These are phyloP conservation scores for Prosapia bicincta DNA, from an alignment of 2,888 invertebrate genomes.

Conservation along the genomic window DNA sequence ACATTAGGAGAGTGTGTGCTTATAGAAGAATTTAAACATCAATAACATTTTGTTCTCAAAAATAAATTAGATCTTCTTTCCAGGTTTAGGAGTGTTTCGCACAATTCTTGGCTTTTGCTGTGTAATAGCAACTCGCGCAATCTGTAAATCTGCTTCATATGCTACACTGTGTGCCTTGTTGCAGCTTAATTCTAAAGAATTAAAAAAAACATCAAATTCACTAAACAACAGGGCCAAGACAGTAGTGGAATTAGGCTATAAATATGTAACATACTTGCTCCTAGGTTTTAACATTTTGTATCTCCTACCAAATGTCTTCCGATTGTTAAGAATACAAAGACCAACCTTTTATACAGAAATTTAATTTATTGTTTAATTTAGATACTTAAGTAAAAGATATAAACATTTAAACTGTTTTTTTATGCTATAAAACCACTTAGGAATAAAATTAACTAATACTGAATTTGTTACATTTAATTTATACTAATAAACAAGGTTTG, in stretches of 20 bases:
- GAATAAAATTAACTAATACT: no score
- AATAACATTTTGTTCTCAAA: no score
- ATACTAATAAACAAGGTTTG: no score
- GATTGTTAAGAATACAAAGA: conserved; percentile 70
- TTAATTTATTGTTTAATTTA: conserved; percentile 45
- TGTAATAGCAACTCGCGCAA: conserved; percentile 63
- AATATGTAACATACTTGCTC: conserved; percentile 75
- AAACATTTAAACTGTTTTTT: no score
- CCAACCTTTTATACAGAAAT: conserved; percentile 85
- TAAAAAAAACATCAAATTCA: not conserved
- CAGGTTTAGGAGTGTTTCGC: conserved; percentile 53
- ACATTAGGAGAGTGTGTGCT: no score
- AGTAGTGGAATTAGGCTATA: conserved; percentile 78
- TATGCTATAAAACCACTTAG: no score
- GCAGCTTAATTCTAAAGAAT: conserved; percentile 60
- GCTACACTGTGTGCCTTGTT: conserved; percentile 66
- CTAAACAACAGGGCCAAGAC: conserved; percentile 44
- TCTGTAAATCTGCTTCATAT: conserved; percentile 67
- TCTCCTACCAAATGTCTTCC: conserved; percentile 73
- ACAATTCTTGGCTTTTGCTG: conserved; percentile 73
- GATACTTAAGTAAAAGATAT: no score
- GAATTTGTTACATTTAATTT: no score
- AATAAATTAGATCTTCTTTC: no score
- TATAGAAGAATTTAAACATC: no score
- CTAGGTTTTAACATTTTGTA: conserved; percentile 78